Conservation (phyloP, 2,113 vertebrate genomes). For the Megaleporinus macrocephalus region DNA sequence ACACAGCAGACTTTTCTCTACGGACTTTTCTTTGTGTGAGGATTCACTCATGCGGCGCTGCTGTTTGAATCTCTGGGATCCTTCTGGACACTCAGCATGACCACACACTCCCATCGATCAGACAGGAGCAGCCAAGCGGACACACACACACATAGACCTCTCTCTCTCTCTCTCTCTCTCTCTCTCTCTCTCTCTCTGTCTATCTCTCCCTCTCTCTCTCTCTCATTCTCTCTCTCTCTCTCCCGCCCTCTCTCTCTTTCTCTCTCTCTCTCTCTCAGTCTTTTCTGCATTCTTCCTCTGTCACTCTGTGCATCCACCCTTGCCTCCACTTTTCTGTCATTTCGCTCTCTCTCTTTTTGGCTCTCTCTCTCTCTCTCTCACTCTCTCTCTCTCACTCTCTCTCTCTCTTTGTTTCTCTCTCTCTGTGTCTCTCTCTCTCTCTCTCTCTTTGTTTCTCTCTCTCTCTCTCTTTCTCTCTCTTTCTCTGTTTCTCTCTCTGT, state of each 20-base stretch:
- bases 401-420: too few relatives aligned
- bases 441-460: too few relatives aligned
- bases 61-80: slow-evolving; percentile 46
- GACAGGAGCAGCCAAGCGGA: slow-evolving; percentile 46
- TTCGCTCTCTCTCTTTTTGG: too few relatives aligned
- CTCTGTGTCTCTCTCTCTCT: too few relatives aligned
- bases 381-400: too few relatives aligned
- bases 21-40: not conserved
- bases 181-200: not conserved
- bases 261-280: not conserved
- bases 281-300: not conserved
- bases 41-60: slow-evolving; percentile 37
- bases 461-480: too few relatives aligned
- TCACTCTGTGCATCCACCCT: not conserved
- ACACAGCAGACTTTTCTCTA: not conserved
- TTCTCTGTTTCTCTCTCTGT: too few relatives aligned
- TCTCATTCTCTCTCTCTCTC: not conserved
- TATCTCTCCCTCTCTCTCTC: not conserved
- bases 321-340: slow-evolving; percentile 7
- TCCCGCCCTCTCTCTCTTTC: not conserved
- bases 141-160: slow-evolving; percentile 13
- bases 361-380: too few relatives aligned
- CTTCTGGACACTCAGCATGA: slow-evolving; percentile 58
- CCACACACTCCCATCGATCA: slow-evolving; percentile 54
- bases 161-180: not conserved